These are phyloP conservation scores for Unio pictorum DNA, from an alignment of 2,888 invertebrate genomes.

Conservation along the genomic window DNA sequence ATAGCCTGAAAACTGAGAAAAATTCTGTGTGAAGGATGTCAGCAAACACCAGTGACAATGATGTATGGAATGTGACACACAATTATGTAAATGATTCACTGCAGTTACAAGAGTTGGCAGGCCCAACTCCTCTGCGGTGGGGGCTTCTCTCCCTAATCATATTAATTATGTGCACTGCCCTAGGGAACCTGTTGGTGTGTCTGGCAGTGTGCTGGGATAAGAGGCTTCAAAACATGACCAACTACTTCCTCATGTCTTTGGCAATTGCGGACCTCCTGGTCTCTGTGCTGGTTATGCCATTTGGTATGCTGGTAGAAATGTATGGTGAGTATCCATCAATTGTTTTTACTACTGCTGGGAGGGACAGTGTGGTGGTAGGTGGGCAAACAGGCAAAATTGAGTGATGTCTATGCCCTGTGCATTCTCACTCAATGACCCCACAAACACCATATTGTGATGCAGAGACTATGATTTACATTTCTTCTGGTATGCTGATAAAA, in stretches of 20 bases:
- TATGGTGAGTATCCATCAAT: conserved; percentile 49
- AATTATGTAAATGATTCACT: not conserved
- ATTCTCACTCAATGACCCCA: too few species aligned
- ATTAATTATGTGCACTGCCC: conserved; percentile 89
- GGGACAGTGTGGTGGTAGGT: too few species aligned
- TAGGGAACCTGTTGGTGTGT: conserved; percentile 94
- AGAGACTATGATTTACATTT: too few species aligned
- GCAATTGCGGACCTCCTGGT: conserved; percentile 95
- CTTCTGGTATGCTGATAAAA: too few species aligned
- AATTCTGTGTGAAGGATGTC: too few species aligned
- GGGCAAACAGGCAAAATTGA: too few species aligned
- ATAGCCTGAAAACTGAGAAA: too few species aligned
- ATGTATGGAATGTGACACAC: not conserved
- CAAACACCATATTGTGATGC: too few species aligned
- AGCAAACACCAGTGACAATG: not conserved
- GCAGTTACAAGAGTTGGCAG: conserved; percentile 1
- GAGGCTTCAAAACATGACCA: conserved; percentile 93
- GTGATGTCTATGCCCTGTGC: too few species aligned
- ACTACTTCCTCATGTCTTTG: conserved; percentile 95
- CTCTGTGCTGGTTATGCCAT: conserved; percentile 95
- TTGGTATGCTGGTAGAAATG: conserved; percentile 82
- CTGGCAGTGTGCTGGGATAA: conserved; percentile 92
- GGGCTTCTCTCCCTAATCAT: conserved; percentile 77
- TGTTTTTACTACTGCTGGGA: too few species aligned
- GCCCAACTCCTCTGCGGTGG: conserved; percentile 43